Evolutionary conservation across 2,113 vertebrate species (phyloP), one percentile per base, ranked within the genome.

Genomic region (Ciconia boyciana): DNA sequence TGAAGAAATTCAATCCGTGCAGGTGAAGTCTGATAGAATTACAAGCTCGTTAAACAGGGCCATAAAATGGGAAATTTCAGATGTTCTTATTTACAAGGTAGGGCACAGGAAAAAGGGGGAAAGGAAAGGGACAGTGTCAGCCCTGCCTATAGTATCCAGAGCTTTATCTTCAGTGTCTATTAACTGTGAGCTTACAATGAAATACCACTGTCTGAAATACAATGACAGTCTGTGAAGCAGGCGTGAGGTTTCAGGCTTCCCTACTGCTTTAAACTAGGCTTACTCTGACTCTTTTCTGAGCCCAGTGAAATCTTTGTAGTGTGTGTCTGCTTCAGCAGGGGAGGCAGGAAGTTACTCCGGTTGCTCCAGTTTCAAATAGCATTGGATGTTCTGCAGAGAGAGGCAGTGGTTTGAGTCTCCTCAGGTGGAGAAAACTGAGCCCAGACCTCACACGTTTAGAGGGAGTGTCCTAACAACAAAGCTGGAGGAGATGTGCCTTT

Each of bases 181-280:
- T 84, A 68, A 51, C 48, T 34, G 15, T 55, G 66, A 92, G 16
- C 41, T 90, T 61, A 43, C 16, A 61, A 83, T 51, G 83, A 93
- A 85, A 80, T 83, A 77, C 61, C 31, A 32, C 61, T 90, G 46
- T 80, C 43, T 46, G 65, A 90, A 94, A 92, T 58, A 88, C 71
- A 93, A 80, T 88, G 60, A 26, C 41, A 72, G 49, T 36, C 51
- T 87, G 55, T 74, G 76, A 92, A 90, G 85, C 14, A 90, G 49
- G 32, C 54, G 31, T 52, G 66, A 80, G 49, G 41, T 80, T 94
- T 94, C 57, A 71, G 75, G 54, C 75, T 88, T 88, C 85, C 75
- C 65, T 91, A 11, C 55, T 85, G 77, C 88, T 95, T 94, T 92
- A 68, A 92, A 92, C 49, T 49, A 58, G 62, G 75, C 62, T 94